phyloP scores from a whole-genome alignment of 1,140 invertebrate genomes.

The Ooceraea biroi region DNA sequence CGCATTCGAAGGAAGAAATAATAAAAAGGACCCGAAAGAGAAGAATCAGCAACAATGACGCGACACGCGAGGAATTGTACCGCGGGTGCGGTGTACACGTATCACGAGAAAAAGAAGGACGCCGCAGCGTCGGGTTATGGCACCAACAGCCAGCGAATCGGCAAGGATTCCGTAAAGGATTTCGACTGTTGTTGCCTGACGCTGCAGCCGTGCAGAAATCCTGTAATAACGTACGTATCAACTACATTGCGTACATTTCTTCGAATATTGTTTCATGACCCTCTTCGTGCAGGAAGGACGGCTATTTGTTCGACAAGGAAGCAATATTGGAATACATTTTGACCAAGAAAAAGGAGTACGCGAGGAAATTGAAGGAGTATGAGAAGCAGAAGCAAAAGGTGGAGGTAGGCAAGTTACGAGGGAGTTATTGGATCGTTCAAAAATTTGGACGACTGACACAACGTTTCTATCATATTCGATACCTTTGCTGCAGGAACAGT shows the following conservation, averaged over 20 bases:
- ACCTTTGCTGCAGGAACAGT: constrained; percentile 84
- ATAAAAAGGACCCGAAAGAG: too few species aligned
- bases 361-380: constrained; percentile 96
- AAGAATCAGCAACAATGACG: constrained; percentile 90
- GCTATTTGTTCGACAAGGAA: constrained; percentile 99
- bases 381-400: constrained; percentile 95
- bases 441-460: background rate
- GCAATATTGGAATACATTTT: constrained; percentile 98
- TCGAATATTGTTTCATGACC: background rate
- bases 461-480: background rate
- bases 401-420: constrained; percentile 82
- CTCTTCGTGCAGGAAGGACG: constrained; percentile 92
- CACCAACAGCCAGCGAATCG: constrained; percentile 93
- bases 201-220: constrained; percentile 97
- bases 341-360: constrained; percentile 97
- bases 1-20: background rate
- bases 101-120: constrained; percentile 99
- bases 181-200: constrained; percentile 99
- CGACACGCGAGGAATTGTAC: constrained; percentile 99
- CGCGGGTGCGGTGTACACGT: constrained; percentile 99
- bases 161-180: constrained; percentile 98
- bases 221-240: constrained; percentile 92
- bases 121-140: constrained; percentile 96
- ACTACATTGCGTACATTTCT: too few species aligned
- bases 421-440: background rate